Conservation (phyloP, 2,797 vertebrate species). For the Heteromormyrus szaboi region DNA sequence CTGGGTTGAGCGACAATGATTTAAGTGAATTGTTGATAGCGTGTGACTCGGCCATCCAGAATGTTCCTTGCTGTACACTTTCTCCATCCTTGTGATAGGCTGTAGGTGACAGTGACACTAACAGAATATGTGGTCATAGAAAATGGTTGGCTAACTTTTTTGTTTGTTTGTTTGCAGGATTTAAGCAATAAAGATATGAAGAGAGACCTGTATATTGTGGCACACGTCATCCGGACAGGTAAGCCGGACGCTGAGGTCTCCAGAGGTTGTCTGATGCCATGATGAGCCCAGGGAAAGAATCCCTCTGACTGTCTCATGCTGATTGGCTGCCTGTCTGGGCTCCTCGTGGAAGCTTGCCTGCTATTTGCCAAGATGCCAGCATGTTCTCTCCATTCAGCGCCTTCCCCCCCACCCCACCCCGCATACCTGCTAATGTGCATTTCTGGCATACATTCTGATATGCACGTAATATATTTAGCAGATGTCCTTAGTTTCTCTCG, state of each 20-base stretch:
- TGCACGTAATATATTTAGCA: background rate
- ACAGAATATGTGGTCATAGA: background rate
- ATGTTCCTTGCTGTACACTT: background rate
- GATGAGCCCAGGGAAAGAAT: background rate
- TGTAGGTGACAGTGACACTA: background rate
- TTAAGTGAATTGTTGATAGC: background rate
- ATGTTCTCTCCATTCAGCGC: background rate
- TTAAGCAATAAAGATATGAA: slow-evolving; percentile 98
- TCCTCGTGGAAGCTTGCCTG: background rate
- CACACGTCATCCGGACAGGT: slow-evolving; percentile 96
- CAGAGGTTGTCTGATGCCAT: background rate
- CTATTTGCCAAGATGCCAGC: background rate
- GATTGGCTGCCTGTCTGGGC: background rate
- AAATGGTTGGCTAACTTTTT: background rate
- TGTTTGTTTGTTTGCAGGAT: slow-evolving; percentile 65
- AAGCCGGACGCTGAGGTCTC: slow-evolving; percentile 32
- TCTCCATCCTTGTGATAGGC: background rate
- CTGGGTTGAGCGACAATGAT: background rate
- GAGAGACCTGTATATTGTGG: slow-evolving; percentile 94
- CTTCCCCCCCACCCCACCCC: background rate
- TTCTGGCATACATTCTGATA: background rate
- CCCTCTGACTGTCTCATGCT: background rate
- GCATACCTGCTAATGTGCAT: background rate
- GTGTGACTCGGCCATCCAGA: background rate
- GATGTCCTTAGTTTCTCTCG: background rate